Conservation (phyloP, 2,113 vertebrate genomes). For the Riparia riparia region DNA sequence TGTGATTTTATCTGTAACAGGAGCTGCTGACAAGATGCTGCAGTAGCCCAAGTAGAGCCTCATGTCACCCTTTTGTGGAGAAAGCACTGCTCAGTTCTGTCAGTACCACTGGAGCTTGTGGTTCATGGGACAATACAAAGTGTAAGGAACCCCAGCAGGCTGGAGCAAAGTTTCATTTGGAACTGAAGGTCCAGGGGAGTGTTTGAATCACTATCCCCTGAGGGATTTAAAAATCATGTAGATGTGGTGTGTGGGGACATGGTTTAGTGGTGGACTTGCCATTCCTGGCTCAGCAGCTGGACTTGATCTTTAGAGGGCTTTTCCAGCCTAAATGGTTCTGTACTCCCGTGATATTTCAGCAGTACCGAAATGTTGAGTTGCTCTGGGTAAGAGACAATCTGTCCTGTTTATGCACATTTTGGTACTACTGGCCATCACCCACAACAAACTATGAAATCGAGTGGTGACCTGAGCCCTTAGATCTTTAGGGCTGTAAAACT, state of each 20-base stretch:
- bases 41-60: not conserved
- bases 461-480: not conserved
- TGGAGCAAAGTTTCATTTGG: not conserved
- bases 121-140: not conserved
- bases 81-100: accelerated
- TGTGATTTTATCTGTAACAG: not conserved
- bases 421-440: not conserved
- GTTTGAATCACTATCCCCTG: not conserved
- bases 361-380: not conserved
- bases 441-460: accelerated
- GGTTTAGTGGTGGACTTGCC: not conserved
- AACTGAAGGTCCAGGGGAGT: not conserved
- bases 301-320: not conserved
- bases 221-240: not conserved
- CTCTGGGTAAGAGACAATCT: not conserved
- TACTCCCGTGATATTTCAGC: not conserved
- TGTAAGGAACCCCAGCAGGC: not conserved
- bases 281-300: not conserved
- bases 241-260: not conserved
- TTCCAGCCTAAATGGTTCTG: not conserved
- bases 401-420: not conserved
- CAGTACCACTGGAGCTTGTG: accelerated
- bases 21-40: not conserved
- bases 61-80: not conserved
- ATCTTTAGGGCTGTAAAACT: not conserved